These are phyloP conservation scores for Cuculus canorus DNA, from an alignment of 2,797 vertebrate species.

Conservation along the genomic window DNA sequence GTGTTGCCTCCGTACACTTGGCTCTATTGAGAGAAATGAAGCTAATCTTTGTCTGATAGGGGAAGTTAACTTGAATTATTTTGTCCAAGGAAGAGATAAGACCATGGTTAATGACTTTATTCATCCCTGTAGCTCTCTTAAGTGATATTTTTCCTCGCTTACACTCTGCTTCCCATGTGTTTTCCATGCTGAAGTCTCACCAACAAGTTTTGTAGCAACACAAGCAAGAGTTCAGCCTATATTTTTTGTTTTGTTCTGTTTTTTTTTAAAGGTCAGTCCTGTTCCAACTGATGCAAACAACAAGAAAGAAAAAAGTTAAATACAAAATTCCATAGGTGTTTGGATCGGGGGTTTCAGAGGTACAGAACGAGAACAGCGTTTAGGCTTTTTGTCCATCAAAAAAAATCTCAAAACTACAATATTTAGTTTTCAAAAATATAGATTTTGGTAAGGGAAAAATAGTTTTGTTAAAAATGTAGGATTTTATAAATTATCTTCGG, in stretches of 20 bases:
- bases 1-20: background rate
- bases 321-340: background rate
- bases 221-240: background rate
- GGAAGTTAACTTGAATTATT: background rate
- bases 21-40: background rate
- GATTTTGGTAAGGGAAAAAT: background rate
- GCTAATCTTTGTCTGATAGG: background rate
- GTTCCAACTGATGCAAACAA: background rate
- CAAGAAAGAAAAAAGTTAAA: background rate
- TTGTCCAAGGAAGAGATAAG: background rate
- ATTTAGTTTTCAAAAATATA: background rate
- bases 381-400: background rate
- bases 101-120: background rate
- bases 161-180: background rate
- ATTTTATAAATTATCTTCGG: fast-evolving
- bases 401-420: background rate
- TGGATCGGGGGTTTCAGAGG: background rate
- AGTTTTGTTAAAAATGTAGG: background rate
- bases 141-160: background rate
- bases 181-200: background rate
- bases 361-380: background rate
- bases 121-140: background rate
- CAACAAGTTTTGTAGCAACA: background rate
- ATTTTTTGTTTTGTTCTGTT: background rate
- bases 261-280: background rate